Evolutionary conservation across 92 coral and sea anemone species (phyloP).

Genomic region (Phenganax stokvisi): DNA sequence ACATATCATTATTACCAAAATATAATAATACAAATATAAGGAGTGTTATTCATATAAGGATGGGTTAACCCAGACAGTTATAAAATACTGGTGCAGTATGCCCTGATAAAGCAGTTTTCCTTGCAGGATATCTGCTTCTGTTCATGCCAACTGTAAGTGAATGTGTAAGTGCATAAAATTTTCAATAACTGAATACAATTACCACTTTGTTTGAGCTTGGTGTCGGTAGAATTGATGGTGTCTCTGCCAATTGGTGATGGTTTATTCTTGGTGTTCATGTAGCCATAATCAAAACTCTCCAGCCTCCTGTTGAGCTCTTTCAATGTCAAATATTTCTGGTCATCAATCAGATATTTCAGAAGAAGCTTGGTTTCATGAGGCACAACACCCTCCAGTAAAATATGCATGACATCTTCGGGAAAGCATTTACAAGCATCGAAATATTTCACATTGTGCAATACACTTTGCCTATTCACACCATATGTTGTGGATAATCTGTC

Average conservation of each 20-base stretch:
- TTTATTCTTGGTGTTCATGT: slow-evolving; percentile 41
- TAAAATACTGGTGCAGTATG: no score
- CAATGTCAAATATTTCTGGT: slow-evolving; percentile 20
- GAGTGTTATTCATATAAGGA: no score
- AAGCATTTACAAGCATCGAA: slow-evolving; percentile 47
- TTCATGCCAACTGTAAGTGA: no score
- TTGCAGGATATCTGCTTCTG: no score
- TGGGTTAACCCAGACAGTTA: no score
- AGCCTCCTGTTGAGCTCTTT: slow-evolving; percentile 38
- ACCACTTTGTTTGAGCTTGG: slow-evolving; percentile 51
- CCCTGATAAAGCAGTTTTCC: no score
- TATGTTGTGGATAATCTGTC: slow-evolving; percentile 31
- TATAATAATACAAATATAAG: no score
- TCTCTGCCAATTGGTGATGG: slow-evolving; percentile 50
- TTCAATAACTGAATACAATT: no score
- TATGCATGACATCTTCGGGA: slow-evolving; percentile 46
- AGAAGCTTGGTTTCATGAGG: slow-evolving; percentile 44
- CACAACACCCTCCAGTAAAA: slow-evolving; percentile 47
- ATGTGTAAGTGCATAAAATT: no score
- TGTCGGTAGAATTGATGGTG: slow-evolving; percentile 33
- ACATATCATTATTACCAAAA: no score
- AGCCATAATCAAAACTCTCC: slow-evolving; percentile 49
- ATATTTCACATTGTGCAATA: slow-evolving; percentile 22
- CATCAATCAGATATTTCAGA: slow-evolving; percentile 40
- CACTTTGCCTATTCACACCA: slow-evolving; percentile 32